These are phyloP conservation scores for Heliconius erato DNA, from an alignment of 2,888 invertebrate species.

Conservation along the genomic window DNA sequence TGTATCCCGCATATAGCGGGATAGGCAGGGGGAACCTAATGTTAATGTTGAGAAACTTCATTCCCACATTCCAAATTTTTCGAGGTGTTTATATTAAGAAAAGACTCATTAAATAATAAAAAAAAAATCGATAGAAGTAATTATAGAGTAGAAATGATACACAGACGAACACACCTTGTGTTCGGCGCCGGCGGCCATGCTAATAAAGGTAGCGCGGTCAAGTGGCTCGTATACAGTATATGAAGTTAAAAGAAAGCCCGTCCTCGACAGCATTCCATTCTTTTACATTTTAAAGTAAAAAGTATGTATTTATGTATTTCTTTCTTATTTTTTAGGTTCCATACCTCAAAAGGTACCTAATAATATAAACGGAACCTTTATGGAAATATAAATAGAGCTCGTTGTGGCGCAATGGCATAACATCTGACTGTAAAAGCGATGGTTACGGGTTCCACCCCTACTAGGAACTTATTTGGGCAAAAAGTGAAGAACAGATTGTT, in stretches of 20 bases:
- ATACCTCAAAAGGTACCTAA: no score
- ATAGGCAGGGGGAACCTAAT: no score
- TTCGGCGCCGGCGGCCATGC: conserved; percentile 24
- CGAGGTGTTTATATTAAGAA: background rate
- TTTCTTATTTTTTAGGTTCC: no score
- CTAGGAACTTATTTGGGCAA: no score
- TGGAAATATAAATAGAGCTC: no score
- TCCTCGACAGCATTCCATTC: conserved; percentile 21
- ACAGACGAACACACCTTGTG: background rate
- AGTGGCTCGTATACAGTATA: background rate
- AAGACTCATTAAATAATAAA: background rate
- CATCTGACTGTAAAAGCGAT: no score
- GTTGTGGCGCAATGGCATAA: no score
- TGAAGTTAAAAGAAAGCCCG: conserved; percentile 23
- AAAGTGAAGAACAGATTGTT: background rate
- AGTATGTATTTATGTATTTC: background rate
- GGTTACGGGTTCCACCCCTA: no score
- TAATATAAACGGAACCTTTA: no score
- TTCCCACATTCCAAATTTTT: no score
- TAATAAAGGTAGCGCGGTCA: conserved; percentile 20
- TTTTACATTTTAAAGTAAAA: background rate
- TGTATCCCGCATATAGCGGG: no score
- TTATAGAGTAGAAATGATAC: conserved; percentile 16
- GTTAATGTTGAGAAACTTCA: no score
- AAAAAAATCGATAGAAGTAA: background rate